Percentiles rank a stretch among this genome's conserved stretches.
Conservation (phyloP, 2,113 vertebrate species). For the Poeciliopsis retropinna region DNA sequence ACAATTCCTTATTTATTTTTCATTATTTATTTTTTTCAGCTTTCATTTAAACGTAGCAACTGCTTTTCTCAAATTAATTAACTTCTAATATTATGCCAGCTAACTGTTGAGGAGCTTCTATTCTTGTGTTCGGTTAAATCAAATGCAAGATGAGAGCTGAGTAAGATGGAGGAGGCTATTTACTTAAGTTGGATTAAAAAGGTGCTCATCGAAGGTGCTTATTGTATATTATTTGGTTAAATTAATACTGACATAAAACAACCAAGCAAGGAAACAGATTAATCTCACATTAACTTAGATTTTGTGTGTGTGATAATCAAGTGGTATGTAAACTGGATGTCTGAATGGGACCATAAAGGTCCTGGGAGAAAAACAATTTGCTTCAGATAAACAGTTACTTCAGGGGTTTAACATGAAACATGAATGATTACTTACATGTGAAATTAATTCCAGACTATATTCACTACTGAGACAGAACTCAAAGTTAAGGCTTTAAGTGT, state of each 20-base stretch:
- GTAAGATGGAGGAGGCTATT: neutral
- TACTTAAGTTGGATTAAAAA: neutral
- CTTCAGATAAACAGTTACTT: conserved; percentile 15
- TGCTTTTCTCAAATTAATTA: neutral
- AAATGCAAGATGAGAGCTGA: neutral
- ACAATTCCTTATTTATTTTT: neutral
- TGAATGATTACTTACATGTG: conserved; percentile 22
- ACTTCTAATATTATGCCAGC: neutral
- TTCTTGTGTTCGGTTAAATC: neutral
- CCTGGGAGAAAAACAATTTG: conserved; percentile 19
- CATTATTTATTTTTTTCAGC: neutral
- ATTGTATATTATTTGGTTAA: neutral
- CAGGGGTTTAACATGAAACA: conserved; percentile 24
- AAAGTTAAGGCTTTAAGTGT: conserved; percentile 5
- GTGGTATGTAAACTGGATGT: neutral
- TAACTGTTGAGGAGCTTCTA: neutral
- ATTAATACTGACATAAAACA: neutral
- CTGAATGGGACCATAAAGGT: neutral
- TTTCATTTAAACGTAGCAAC: neutral
- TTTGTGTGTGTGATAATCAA: neutral
- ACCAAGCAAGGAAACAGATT: neutral
- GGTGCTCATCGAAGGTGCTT: neutral
- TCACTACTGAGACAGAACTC: conserved; percentile 3
- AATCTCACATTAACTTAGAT: neutral
- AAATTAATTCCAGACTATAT: conserved; percentile 18